Base-by-base conservation (phyloP, 2,113 vertebrate species). In the Saguinus imperator region DNA sequence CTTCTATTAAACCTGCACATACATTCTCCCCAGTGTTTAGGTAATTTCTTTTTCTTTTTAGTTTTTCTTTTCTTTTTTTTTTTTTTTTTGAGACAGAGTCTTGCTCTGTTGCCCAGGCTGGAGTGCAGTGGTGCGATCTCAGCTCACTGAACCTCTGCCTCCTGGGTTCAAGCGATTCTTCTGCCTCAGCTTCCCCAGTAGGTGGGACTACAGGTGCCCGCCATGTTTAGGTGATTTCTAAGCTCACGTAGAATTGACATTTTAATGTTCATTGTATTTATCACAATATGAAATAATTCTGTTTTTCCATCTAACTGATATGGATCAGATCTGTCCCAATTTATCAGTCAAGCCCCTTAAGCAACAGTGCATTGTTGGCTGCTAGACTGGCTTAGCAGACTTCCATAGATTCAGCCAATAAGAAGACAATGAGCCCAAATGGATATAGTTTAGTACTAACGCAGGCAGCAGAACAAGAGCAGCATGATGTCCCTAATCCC, bases 201-300 rank as follows among this genome's bases (percentile, higher is more conserved):
- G 52, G 16, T 52, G 52, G 52, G 16, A 52, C 52, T 52, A 52
- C 52, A 52, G 52, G 52, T 52, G 52, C 16, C 52, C 52, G 16
- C 52, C 52, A 52, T 48, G 4, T 66, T 82, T 57, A 83, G 16
- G 90, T 55, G 77, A 76, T 77, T 58, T 77, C 52, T 89, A 89
- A 76, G 48, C 50, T 70, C 58, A 89, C 10, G 18, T 25, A 55
- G 29, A 55, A 45, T n/a, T 92, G 40, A 61, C 14, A 83, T 64
- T 95, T 88, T 92, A 88, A 57, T 55, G 37, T 66, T 73, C 20
- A 92, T 7, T 92, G 21, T 87, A 95, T 81, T 81, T 80, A 64
- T 92, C 64, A 82, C 66, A 82, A 77, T n/a, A 84, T 77, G 35
- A 77, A 83, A 95, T 57, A 66, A 95, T 89, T 88, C 75, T 52